phyloP scores from a whole-genome alignment of 2,888 invertebrate species.

The Agriopis aurantiaria region DNA sequence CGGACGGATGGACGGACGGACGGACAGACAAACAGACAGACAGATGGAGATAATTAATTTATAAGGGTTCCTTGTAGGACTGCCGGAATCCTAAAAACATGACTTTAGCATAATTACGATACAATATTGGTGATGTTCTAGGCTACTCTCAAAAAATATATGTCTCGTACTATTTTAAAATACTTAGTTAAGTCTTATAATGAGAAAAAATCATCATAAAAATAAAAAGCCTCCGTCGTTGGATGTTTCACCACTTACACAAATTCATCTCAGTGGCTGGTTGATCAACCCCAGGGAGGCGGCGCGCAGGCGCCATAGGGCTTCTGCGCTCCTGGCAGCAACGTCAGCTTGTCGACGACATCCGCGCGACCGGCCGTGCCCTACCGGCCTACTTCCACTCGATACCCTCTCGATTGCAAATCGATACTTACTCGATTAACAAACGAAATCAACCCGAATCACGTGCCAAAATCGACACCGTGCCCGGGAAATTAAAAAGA shows the following conservation, averaged over 20 bases:
- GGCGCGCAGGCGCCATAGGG: slow-evolving; percentile 73
- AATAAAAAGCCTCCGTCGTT: neutral
- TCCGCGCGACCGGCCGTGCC: slow-evolving; percentile 71
- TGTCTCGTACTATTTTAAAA: no score
- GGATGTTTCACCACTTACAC: neutral
- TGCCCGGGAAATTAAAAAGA: slow-evolving; percentile 40
- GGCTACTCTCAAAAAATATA: no score
- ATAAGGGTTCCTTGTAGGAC: no score
- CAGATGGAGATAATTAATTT: no score
- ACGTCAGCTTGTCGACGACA: slow-evolving; percentile 68
- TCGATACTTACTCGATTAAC: slow-evolving; percentile 73
- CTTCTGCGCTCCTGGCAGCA: slow-evolving; percentile 68
- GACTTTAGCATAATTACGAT: no score
- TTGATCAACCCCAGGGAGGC: slow-evolving; percentile 58
- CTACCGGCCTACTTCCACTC: slow-evolving; percentile 51
- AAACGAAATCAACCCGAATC: slow-evolving; percentile 56
- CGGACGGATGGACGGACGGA: no score
- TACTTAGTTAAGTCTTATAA: no score
- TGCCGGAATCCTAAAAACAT: no score
- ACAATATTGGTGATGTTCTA: no score
- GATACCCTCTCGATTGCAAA: slow-evolving; percentile 63
- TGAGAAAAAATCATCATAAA: no score
- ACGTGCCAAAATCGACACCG: slow-evolving; percentile 54
- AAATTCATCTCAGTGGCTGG: slow-evolving; percentile 60
- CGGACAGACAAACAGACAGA: no score